Evolutionary conservation across 2,888 invertebrate genomes (phyloP).

Genomic region (Andrena chrysosceles): DNA sequence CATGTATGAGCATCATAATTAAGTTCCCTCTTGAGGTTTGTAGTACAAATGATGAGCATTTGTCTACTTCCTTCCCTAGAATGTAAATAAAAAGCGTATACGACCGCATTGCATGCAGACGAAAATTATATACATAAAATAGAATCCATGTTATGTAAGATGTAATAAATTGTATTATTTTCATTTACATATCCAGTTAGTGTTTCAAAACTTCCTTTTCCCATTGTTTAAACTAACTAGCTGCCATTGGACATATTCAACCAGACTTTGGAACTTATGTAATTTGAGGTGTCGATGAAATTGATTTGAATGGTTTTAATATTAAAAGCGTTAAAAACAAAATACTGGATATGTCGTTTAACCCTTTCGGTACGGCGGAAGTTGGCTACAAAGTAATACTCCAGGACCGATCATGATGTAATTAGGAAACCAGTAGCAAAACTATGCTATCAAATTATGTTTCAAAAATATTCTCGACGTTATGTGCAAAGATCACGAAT

Average conservation of each 20-base stretch:
- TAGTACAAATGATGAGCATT: conserved; percentile 79
- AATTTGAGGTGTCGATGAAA: neutral
- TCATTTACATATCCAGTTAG: conserved; percentile 4
- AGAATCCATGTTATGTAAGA: conserved; percentile 26
- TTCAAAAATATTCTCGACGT: too few relatives aligned
- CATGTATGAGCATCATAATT: conserved; percentile 78
- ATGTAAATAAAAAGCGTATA: conserved; percentile 79
- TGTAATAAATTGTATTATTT: conserved; percentile 4
- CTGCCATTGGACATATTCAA: neutral
- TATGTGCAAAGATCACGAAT: too few relatives aligned
- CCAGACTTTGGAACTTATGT: neutral
- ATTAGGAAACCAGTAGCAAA: neutral
- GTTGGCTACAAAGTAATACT: too few relatives aligned
- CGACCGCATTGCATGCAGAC: conserved; percentile 78
- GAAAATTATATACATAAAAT: conserved; percentile 15
- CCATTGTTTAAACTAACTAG: conserved; percentile 8
- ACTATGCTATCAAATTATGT: too few relatives aligned
- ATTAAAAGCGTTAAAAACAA: neutral
- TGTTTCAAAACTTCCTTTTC: neutral
- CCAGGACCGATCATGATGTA: too few relatives aligned
- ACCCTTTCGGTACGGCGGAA: too few relatives aligned
- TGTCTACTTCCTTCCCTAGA: conserved; percentile 83
- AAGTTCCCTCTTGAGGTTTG: conserved; percentile 75
- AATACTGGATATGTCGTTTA: conserved; percentile 2
- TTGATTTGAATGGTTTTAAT: neutral